Evolutionary conservation across 2,113 vertebrate species (phyloP), one percentile per base, ranked within the genome.

Genomic region (Cyanocitta stelleri): DNA sequence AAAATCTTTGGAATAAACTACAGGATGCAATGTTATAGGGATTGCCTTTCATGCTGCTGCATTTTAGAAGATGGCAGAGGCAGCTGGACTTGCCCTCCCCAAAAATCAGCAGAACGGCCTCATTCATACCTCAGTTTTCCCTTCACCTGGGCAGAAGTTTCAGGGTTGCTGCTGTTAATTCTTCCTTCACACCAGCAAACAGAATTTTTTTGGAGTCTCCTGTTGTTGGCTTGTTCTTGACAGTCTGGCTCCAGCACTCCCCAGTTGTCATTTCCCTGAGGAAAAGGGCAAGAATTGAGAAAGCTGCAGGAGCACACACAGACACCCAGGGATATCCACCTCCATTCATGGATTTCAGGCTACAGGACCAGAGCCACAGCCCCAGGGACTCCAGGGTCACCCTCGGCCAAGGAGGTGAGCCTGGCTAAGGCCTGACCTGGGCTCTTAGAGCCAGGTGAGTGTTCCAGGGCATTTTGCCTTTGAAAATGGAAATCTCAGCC

Each of bases 371-470:
- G 41, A 85, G 71, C 74, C 59, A 18, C 69, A 32, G 37, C 48
- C 58, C 37, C 3, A 8, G 74, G 48, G 32, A 2, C 69, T 16
- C 41, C 0, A 10, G 77, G 48, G 16, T 29, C 39, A 43, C 13
- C 77, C 69, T 29, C 0, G 1, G 16, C 29, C 23, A 21, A 14
- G 0, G 3, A n/a, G 69, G 20, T 1, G 76, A 58, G 16, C 16
- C 20, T 3, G 41, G 68, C 49, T 19, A 3, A 9, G 17, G 33
- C 56, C 63, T 66, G 14, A 9, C 29, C 76, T 11, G 82, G 32
- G 9, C 6, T 63, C 72, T 21, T 9, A 37, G 22, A 51, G 56
- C 67, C 6, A 52, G 68, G 10, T 9, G 2, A 9, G 37, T 1
- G 23, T 1, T 33, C 14, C 3, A 30, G 33, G 32, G 39, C 14